Evolutionary conservation across 2,113 vertebrate species (phyloP), one percentile per base, ranked within the genome.

Genomic region (Pelecanoides urinatrix): DNA sequence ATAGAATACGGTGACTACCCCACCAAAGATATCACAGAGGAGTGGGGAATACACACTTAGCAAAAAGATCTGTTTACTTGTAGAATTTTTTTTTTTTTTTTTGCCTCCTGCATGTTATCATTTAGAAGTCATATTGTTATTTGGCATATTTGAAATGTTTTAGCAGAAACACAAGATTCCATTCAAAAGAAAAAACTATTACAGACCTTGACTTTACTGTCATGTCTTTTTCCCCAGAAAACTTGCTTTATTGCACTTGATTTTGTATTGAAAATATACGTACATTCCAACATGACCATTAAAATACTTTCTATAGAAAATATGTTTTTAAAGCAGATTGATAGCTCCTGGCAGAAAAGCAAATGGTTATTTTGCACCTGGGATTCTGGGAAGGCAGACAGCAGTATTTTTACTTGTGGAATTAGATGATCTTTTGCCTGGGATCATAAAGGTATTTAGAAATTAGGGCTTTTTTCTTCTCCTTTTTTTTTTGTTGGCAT

Each of bases 121-220:
- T 93, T 81, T 80, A n/a, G 11, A 72, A 76, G 38, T 62, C 65
- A n/a, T 49, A 32, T 36, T 95, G 23, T 82, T 91, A 72, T 32
- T 44, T 61, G 55, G 10, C 22, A 45, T 79, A 72, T 83, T 55
- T 84, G 59, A 90, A 90, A 84, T 36, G 10, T 80, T 91, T 88
- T 56, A 73, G 29, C 29, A 95, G 56, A 85, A 90, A 47, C 5
- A 49, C 61, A 86, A 36, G 18, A 71, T 53, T 80, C 36, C 16
- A 42, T 45, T 66, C 25, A 66, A 89, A 90, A 85, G 11, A 36
- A 65, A 87, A 61, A 36, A 9, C 4, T 21, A 29, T 21, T 32
- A 42, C 42, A 81, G 45, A 63, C 29, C 27, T 63, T 62, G 25
- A 68, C 17, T 84, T 92, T 36, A 16, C 30, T 49, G 14, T 47